A percentile compares a stretch with the other conserved stretches of the same genome.
Conservation (phyloP, 1,140 invertebrate genomes). For the Leptinotarsa lineolata region DNA sequence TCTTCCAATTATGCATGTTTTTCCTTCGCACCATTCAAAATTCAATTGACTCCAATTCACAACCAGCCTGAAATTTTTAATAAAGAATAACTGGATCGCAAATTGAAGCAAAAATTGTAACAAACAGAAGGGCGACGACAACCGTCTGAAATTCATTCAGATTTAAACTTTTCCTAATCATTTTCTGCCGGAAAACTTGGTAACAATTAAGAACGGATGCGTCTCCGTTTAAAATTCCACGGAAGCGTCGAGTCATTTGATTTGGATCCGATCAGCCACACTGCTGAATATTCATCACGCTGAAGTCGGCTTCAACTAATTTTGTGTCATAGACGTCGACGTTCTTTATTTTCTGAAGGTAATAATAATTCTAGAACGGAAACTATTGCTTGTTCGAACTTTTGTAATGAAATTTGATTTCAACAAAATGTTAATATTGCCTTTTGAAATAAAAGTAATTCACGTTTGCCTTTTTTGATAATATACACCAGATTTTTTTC, state of each 20-base stretch:
- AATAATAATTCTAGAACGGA: too few species aligned
- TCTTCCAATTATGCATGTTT: background rate
- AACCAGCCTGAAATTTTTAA: background rate
- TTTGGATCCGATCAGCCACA: constrained; percentile 5
- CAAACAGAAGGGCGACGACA: background rate
- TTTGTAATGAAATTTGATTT: too few species aligned
- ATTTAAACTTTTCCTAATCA: constrained; percentile 1
- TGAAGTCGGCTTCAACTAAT: background rate
- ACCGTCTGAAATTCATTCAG: background rate
- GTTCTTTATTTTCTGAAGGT: too few species aligned
- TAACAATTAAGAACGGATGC: constrained; percentile 6
- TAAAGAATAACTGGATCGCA: constrained; percentile 1
- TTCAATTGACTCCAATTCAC: background rate
- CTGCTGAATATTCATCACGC: background rate
- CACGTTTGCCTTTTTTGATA: too few species aligned
- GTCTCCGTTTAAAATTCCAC: constrained; percentile 1
- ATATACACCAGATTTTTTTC: too few species aligned
- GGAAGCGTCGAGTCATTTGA: constrained; percentile 4
- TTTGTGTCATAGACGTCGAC: too few species aligned
- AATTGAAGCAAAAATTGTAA: background rate
- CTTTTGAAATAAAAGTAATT: too few species aligned
- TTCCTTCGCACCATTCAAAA: background rate
- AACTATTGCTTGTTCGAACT: too few species aligned
- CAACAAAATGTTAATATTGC: too few species aligned
- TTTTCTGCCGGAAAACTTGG: background rate